A percentile compares a stretch with the other conserved stretches of the same genome.
phyloP scores from a whole-genome alignment of 30 jellyfish, hydroid and myxozoan species.

The Turritopsis dohrnii region DNA sequence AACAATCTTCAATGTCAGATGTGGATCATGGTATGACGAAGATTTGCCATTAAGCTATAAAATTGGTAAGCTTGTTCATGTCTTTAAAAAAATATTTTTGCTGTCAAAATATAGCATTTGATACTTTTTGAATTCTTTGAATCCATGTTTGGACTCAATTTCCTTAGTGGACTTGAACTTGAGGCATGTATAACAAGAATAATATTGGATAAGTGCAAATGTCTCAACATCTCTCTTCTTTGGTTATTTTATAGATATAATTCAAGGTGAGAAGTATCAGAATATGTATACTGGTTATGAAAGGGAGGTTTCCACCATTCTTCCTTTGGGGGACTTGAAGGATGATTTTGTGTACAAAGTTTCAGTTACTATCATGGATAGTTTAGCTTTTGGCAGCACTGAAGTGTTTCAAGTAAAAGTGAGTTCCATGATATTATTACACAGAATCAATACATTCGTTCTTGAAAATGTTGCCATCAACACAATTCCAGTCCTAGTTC shows the following conservation, averaged over 20 bases:
- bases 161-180: too few relatives aligned
- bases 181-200: neutral
- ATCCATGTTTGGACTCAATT: too few relatives aligned
- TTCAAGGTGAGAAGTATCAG: conserved; percentile 46
- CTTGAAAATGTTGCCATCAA: too few relatives aligned
- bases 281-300: conserved; percentile 68
- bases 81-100: too few relatives aligned
- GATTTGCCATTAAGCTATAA: conserved; percentile 64
- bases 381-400: conserved; percentile 40
- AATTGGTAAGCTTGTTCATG: conserved; percentile 56
- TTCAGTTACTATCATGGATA: conserved; percentile 53
- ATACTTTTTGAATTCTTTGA: neutral
- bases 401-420: conserved; percentile 52
- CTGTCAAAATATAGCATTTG: neutral
- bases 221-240: too few relatives aligned
- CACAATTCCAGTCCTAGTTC: too few relatives aligned
- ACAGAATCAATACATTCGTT: too few relatives aligned
- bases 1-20: conserved; percentile 49
- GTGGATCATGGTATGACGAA: conserved; percentile 76
- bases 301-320: conserved; percentile 42
- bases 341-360: conserved; percentile 45
- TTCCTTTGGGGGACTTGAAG: conserved; percentile 57
- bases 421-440: neutral
- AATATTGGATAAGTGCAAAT: neutral
- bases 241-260: conserved; percentile 33